Conservation (phyloP, 2,888 invertebrate species). For the Drosophila algonquin region DNA sequence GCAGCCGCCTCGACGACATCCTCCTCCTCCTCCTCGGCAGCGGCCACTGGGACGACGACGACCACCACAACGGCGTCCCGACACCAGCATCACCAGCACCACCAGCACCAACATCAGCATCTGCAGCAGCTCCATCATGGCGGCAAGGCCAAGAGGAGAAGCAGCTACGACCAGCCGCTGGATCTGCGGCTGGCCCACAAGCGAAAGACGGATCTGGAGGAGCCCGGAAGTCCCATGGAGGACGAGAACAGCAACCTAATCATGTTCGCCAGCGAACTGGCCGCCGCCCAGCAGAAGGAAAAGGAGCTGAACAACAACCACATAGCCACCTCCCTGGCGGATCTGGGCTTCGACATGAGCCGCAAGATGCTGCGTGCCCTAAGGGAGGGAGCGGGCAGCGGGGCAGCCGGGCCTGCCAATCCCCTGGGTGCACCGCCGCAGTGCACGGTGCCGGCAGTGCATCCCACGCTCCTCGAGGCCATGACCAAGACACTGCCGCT, state of each 20-base stretch:
- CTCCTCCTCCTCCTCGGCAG: constrained; percentile 66
- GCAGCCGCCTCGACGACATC: constrained; percentile 82
- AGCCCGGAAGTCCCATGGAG: constrained; percentile 84
- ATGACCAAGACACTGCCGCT: constrained; percentile 88
- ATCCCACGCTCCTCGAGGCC: constrained; percentile 89
- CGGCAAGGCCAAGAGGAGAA: constrained; percentile 67
- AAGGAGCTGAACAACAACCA: constrained; percentile 76
- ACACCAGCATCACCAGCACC: constrained; percentile 44
- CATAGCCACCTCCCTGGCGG: constrained; percentile 70
- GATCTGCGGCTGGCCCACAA: constrained; percentile 95
- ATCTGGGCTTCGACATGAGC: constrained; percentile 74
- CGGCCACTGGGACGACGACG: constrained; percentile 83
- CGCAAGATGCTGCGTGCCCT: constrained; percentile 70
- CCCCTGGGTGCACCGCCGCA: constrained; percentile 71
- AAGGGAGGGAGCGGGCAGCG: constrained; percentile 51
- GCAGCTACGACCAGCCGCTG: constrained; percentile 90
- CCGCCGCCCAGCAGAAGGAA: constrained; percentile 62
- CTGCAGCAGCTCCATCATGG: constrained; percentile 48
- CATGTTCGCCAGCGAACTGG: constrained; percentile 62
- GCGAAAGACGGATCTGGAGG: constrained; percentile 83
- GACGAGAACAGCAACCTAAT: constrained; percentile 95
- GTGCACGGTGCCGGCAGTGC: constrained; percentile 84
- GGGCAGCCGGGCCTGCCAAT: constrained; percentile 43
- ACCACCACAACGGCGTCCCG: constrained; percentile 45
- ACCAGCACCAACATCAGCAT: constrained; percentile 52